Percentiles rank a stretch among this genome's conserved stretches.
Conservation (phyloP, 2,113 vertebrate species). For the Acrocephalus kingi region DNA sequence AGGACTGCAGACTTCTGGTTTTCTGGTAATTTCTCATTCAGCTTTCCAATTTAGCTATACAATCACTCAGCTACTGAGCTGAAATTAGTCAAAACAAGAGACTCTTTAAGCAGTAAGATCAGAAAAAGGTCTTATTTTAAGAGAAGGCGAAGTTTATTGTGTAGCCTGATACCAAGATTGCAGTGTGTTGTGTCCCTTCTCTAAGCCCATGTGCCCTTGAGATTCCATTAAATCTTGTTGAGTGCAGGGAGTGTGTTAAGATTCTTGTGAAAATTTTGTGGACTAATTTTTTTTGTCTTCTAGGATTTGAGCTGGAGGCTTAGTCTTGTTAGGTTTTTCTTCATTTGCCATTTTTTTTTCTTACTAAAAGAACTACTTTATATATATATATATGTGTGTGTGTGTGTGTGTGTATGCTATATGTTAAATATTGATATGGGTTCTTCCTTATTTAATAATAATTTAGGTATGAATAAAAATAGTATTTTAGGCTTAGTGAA, state of each 20-base stretch:
- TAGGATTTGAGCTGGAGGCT: background rate
- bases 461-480: background rate
- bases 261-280: background rate
- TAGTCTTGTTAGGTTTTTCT: background rate
- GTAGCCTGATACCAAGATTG: background rate
- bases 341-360: background rate
- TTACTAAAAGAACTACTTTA: background rate
- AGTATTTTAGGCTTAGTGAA: background rate
- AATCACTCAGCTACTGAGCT: background rate
- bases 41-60: background rate
- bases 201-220: background rate
- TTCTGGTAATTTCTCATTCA: background rate
- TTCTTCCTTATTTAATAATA: background rate
- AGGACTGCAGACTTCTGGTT: background rate
- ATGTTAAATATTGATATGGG: background rate
- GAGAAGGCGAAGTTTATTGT: background rate
- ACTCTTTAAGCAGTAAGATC: background rate
- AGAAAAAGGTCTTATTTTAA: background rate
- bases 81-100: background rate
- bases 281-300: background rate
- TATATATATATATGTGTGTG: background rate
- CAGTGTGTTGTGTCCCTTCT: background rate
- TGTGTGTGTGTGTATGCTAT: accelerated
- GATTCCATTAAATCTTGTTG: background rate
- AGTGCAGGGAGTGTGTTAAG: background rate